Conservation (phyloP, 2,888 invertebrate genomes). For the Lycia hirtaria region DNA sequence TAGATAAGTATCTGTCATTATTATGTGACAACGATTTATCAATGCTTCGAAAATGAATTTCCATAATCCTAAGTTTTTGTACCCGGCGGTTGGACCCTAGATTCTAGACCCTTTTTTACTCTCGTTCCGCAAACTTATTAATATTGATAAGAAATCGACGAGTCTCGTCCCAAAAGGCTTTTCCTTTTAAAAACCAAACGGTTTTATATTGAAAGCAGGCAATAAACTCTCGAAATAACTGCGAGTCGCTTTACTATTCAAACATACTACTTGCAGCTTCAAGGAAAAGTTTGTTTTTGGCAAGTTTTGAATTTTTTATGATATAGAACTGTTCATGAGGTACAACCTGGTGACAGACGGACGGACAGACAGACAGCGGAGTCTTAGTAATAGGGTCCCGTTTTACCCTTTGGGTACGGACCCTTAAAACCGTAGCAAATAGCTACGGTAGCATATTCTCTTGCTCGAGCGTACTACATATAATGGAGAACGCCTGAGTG, state of each 20-base stretch:
- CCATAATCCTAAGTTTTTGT: not conserved
- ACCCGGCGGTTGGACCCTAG: not conserved
- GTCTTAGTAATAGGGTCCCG: too few relatives aligned
- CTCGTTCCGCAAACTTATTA: conserved; percentile 11
- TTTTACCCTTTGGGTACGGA: too few relatives aligned
- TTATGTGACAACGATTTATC: too few relatives aligned
- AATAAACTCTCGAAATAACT: conserved; percentile 33
- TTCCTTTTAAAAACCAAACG: conserved; percentile 23
- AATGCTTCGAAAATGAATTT: too few relatives aligned
- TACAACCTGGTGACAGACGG: too few relatives aligned
- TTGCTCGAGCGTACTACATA: too few relatives aligned
- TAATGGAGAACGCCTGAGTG: too few relatives aligned
- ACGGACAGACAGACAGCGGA: too few relatives aligned
- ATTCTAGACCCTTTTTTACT: conserved; percentile 5
- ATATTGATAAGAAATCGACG: conserved; percentile 15
- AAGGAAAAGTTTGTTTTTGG: not conserved
- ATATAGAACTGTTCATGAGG: too few relatives aligned
- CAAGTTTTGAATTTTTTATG: not conserved
- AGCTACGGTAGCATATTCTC: too few relatives aligned
- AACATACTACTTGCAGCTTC: conserved; percentile 3
- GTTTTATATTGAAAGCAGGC: conserved; percentile 32
- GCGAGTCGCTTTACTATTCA: conserved; percentile 14
- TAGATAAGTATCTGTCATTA: too few relatives aligned
- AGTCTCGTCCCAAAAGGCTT: conserved; percentile 12
- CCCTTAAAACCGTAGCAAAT: too few relatives aligned